phyloP scores from a whole-genome alignment of 2,113 vertebrate species.

The Urocitellus parryii region DNA sequence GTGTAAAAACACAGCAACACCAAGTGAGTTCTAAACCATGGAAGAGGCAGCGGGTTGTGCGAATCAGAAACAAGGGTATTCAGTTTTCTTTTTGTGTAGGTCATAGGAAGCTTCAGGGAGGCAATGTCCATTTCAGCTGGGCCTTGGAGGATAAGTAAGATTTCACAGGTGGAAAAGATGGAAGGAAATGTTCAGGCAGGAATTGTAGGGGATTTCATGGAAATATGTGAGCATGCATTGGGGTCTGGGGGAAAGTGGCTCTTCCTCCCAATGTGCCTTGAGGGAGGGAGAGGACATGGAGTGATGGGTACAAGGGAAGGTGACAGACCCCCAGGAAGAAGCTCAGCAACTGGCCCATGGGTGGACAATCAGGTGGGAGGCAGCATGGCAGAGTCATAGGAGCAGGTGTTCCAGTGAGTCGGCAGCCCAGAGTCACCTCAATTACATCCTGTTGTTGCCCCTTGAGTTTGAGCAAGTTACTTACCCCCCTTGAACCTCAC shows the following conservation, averaged over 20 bases:
- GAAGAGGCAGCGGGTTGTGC: not conserved
- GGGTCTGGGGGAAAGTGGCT: not conserved
- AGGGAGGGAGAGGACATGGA: not conserved
- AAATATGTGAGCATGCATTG: not conserved
- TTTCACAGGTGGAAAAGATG: not conserved
- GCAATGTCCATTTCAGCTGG: not conserved
- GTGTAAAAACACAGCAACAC: not conserved
- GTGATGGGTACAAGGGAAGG: not conserved
- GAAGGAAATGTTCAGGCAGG: not conserved
- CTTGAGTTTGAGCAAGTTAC: not conserved
- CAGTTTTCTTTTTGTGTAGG: not conserved
- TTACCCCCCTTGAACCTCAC: not conserved
- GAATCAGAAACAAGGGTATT: not conserved
- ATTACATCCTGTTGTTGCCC: not conserved
- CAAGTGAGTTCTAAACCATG: not conserved
- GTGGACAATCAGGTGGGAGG: not conserved
- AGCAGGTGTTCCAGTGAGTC: not conserved
- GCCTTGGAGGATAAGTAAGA: not conserved
- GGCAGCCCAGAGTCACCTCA: not conserved
- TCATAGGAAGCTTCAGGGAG: not conserved
- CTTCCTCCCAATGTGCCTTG: not conserved
- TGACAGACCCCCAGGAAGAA: not conserved
- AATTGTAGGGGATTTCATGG: not conserved
- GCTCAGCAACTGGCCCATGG: not conserved
- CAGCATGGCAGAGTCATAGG: too few relatives aligned